A percentile compares a stretch with the other conserved stretches of the same genome.
phyloP scores from a whole-genome alignment of 2,113 vertebrate species.

The Syngnathus scovelli region DNA sequence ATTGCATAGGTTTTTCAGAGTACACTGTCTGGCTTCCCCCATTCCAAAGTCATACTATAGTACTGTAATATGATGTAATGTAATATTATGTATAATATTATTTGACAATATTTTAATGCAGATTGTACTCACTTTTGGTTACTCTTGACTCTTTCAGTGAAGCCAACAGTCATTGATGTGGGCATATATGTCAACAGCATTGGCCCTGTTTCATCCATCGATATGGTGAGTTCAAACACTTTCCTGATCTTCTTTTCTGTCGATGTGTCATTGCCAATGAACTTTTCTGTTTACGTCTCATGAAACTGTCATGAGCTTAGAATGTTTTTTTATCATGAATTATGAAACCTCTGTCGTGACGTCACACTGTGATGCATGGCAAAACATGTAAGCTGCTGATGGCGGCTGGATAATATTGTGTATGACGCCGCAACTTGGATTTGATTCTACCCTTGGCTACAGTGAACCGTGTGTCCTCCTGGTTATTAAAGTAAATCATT shows the following conservation, averaged over 20 bases:
- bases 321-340: too few relatives aligned
- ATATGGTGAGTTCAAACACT: slow-evolving; percentile 81
- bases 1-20: neutral
- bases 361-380: too few relatives aligned
- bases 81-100: neutral
- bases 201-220: slow-evolving; percentile 90
- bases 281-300: neutral
- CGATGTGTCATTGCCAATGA: neutral
- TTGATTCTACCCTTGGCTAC: too few relatives aligned
- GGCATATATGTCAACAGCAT: slow-evolving; percentile 95
- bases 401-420: too few relatives aligned
- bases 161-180: slow-evolving; percentile 86
- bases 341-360: too few relatives aligned
- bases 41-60: neutral
- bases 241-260: neutral
- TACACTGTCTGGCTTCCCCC: neutral
- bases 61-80: too few relatives aligned
- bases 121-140: slow-evolving; percentile 5
- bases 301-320: neutral
- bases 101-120: neutral
- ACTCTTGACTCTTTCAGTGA: slow-evolving; percentile 72
- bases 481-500: too few relatives aligned
- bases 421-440: too few relatives aligned
- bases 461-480: too few relatives aligned
- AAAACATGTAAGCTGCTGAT: too few relatives aligned